Evolutionary conservation across 2,888 invertebrate genomes (phyloP), one percentile per base, ranked within the genome.

Genomic region (Parochlus steinenii): DNA sequence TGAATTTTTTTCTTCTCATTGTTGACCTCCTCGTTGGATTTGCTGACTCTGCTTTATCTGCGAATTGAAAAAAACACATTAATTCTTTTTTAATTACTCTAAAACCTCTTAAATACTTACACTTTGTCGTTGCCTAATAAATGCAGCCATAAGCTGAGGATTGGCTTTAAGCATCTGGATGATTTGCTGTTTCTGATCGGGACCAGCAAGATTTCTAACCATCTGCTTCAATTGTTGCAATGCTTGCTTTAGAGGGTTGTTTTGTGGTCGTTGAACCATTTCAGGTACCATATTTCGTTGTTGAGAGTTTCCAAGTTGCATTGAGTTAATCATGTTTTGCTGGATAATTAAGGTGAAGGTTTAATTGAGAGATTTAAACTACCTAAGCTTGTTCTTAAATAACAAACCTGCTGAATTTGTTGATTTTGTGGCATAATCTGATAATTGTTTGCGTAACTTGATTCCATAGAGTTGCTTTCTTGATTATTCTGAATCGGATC

Each of bases 131-230:
- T 86, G 85, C 51, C 89, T 87, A 44, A 93, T 82, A 53, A 89
- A 89, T 36, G 90, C 87, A 37, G 90, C 87, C 87, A 93, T 92
- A 30, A 95, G 67, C 48, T 85, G 86, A 25, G 93, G 93, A 62
- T 92, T 89, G 43, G 82, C 79, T 60, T 90, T 90, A 43, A 93
- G 70, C 51, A 93, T 87, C 50, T 79, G 75, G 42, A 92, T 65
- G 41, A 86, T 75, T 60, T 85, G 81, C 52, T 80, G 80, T 52
- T 93, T 92, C 53, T 93, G 92, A 52, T 92, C 87, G 44, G 81
- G 82, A 6, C 38, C 38, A 31, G 79, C 79, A 34, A 90, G 90
- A 47, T 83, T 85, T 47, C 85, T 75, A 34, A 97, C 66, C 40
- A 89, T 89, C 48, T 79, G 76, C 73, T 93, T 78, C 15, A 95